These are phyloP conservation scores for Myopa tessellatipennis DNA, from an alignment of 2,888 invertebrate genomes.

Conservation along the genomic window DNA sequence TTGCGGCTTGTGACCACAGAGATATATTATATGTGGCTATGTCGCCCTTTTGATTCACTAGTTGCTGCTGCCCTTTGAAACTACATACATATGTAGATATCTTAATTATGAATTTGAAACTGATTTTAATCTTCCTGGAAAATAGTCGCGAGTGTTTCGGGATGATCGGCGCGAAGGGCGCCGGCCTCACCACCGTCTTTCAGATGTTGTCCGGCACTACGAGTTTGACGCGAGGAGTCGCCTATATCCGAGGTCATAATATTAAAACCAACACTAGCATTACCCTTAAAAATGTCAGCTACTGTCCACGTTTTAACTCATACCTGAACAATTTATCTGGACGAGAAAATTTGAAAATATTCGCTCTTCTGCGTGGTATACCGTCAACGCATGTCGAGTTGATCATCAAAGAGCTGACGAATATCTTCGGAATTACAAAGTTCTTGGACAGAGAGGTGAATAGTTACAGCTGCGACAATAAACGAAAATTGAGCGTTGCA, in stretches of 20 bases:
- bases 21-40: no score
- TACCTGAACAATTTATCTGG: conserved; percentile 77
- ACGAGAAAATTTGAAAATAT: conserved; percentile 75
- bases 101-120: no score
- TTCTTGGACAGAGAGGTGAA: conserved; percentile 73
- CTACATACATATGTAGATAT: no score
- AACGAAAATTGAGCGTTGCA: conserved; percentile 78
- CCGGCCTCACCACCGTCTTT: conserved; percentile 89
- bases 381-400: conserved; percentile 61
- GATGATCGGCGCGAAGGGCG: conserved; percentile 84
- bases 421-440: conserved; percentile 71
- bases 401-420: conserved; percentile 62
- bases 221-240: conserved; percentile 76
- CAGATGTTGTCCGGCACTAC: conserved; percentile 90
- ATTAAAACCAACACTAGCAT: conserved; percentile 70
- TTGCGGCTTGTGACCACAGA: no score
- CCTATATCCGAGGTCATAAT: conserved; percentile 73
- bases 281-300: conserved; percentile 74
- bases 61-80: no score
- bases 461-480: conserved; percentile 79
- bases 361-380: conserved; percentile 74
- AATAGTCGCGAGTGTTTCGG: conserved; percentile 80
- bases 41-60: no score
- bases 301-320: conserved; percentile 82
- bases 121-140: background rate